Percentiles rank a stretch among this genome's conserved stretches.
phyloP scores from a whole-genome alignment of 30 jellyfish, hydroid and myxozoan species.

The Hydractinia symbiolongicarpus region DNA sequence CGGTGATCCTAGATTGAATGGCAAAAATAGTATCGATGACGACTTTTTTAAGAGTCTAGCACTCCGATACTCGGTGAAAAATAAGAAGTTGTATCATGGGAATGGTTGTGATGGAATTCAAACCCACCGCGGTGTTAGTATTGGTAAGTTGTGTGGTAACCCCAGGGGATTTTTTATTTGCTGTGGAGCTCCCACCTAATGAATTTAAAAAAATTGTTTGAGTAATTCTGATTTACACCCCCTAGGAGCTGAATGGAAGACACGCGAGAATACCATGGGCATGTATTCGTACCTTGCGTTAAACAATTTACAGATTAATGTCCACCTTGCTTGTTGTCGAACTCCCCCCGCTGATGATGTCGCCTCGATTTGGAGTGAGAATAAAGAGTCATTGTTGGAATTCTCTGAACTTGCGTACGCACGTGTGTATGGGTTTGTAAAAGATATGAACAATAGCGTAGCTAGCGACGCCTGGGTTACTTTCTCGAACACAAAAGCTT shows the following conservation, averaged over 20 bases:
- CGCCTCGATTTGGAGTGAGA: slow-evolving; percentile 64
- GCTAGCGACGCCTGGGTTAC: slow-evolving; percentile 47
- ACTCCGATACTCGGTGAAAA: slow-evolving; percentile 32
- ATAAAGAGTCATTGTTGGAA: slow-evolving; percentile 52
- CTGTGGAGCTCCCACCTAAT: neutral
- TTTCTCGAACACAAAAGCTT: slow-evolving; percentile 34
- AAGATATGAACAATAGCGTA: slow-evolving; percentile 35
- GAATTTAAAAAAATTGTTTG: no score
- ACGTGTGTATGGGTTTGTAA: slow-evolving; percentile 62
- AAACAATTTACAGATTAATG: slow-evolving; percentile 55
- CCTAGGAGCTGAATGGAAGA: slow-evolving; percentile 56
- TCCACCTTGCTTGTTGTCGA: slow-evolving; percentile 82
- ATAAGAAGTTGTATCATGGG: slow-evolving; percentile 42
- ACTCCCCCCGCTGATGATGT: slow-evolving; percentile 67
- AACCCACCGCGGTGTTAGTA: neutral
- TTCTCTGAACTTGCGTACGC: slow-evolving; percentile 71
- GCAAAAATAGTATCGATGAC: slow-evolving; percentile 54
- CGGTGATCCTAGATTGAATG: slow-evolving; percentile 34
- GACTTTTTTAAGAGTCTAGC: slow-evolving; percentile 44
- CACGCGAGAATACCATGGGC: slow-evolving; percentile 42
- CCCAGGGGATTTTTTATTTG: neutral
- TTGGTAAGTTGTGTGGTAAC: neutral
- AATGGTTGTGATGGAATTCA: slow-evolving; percentile 41
- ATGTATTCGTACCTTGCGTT: slow-evolving; percentile 47
- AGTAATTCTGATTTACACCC: neutral